Conservation (phyloP, 2,888 invertebrate genomes). For the Elmis aenea region DNA sequence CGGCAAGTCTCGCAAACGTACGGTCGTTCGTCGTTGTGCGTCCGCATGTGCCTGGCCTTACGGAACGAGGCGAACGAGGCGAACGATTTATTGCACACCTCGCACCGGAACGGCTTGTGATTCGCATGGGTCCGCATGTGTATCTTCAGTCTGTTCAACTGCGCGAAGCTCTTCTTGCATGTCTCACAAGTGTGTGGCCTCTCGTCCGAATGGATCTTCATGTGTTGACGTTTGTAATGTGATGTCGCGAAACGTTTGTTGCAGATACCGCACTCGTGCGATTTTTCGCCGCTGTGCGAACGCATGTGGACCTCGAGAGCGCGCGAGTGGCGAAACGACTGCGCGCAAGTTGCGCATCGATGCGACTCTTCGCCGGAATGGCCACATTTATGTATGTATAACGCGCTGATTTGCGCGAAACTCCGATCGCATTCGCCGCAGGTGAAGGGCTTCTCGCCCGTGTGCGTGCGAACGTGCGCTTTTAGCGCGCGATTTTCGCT, state of each 20-base stretch:
- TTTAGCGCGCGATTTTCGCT: slow-evolving; percentile 1
- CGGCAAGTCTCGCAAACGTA: slow-evolving; percentile 1
- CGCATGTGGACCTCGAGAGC: slow-evolving; percentile 4
- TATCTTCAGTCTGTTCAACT: slow-evolving; percentile 1
- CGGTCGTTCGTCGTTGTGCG: slow-evolving; percentile 2
- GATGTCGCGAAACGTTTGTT: slow-evolving; percentile 5
- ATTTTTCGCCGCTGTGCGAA: slow-evolving; percentile 8
- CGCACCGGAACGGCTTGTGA: slow-evolving; percentile 6
- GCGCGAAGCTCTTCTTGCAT: slow-evolving; percentile 4
- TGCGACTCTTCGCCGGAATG: neutral
- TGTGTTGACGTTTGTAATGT: slow-evolving; percentile 3
- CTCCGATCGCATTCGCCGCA: slow-evolving; percentile 3
- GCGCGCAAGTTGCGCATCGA: slow-evolving; percentile 4
- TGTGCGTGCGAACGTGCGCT: slow-evolving; percentile 6
- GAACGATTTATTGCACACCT: slow-evolving; percentile 1
- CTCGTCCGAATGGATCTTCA: neutral
- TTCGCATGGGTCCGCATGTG: slow-evolving; percentile 7
- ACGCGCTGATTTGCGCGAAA: slow-evolving; percentile 1
- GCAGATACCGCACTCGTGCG: slow-evolving; percentile 6
- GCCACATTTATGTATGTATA: slow-evolving; percentile 3
- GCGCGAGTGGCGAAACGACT: neutral
- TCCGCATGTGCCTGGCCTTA: slow-evolving; percentile 3
- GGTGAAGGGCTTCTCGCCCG: slow-evolving; percentile 5
- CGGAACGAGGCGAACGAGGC: no score
- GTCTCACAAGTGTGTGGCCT: slow-evolving; percentile 4